Evolutionary conservation across 2,888 invertebrate species (phyloP).

Genomic region (Parnassius apollo): DNA sequence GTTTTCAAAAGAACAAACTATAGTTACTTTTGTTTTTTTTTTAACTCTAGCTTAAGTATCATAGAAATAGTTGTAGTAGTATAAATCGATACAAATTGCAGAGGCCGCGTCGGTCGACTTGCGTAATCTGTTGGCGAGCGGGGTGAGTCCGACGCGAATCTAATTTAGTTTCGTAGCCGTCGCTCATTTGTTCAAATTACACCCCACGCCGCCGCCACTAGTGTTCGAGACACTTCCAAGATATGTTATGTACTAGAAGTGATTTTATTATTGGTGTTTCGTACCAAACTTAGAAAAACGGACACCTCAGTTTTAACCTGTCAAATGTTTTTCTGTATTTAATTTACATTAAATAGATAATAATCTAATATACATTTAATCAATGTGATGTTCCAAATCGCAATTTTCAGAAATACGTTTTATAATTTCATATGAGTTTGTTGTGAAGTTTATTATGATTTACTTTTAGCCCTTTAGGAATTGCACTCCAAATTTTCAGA

Average conservation of each 20-base stretch:
- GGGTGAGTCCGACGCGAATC: slow-evolving; percentile 63
- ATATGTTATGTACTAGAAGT: slow-evolving; percentile 3
- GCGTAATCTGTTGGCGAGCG: slow-evolving; percentile 56
- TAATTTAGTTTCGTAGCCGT: slow-evolving; percentile 84
- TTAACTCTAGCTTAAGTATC: slow-evolving; percentile 3
- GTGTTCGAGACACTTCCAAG: slow-evolving; percentile 31
- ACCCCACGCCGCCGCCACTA: slow-evolving; percentile 38
- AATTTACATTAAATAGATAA: too few relatives aligned
- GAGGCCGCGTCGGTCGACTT: slow-evolving; percentile 42
- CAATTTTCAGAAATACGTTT: too few relatives aligned
- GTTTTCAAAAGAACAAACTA: not conserved
- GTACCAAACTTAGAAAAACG: too few relatives aligned
- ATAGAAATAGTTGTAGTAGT: slow-evolving; percentile 29
- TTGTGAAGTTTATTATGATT: too few relatives aligned
- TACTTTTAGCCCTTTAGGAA: too few relatives aligned
- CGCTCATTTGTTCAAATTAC: slow-evolving; percentile 85
- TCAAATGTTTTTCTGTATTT: not conserved
- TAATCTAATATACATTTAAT: too few relatives aligned
- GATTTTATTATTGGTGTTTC: slow-evolving; percentile 12
- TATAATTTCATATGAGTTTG: too few relatives aligned
- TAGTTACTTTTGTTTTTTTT: not conserved
- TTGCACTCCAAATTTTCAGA: too few relatives aligned
- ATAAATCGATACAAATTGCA: slow-evolving; percentile 48
- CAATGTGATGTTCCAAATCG: too few relatives aligned
- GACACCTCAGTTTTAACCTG: not conserved